Evolutionary conservation across 1,140 invertebrate genomes (phyloP).

Genomic region (Drosophila insularis): DNA sequence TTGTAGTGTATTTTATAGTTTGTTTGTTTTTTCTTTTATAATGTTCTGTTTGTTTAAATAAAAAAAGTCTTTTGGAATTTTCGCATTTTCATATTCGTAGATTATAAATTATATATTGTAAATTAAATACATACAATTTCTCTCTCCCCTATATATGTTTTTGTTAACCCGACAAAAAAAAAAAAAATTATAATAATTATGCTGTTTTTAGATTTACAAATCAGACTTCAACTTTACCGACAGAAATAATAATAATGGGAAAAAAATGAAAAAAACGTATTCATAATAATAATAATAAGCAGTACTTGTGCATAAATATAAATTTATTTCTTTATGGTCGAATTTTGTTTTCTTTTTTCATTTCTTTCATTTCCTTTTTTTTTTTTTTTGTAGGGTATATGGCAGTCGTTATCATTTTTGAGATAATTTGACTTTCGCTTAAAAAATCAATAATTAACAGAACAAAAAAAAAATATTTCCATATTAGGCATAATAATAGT

Average conservation of each 20-base stretch:
- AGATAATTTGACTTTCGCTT: constrained; percentile 68
- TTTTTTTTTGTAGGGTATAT: constrained; percentile 58
- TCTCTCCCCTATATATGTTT: constrained; percentile 23
- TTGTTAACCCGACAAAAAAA: constrained; percentile 31
- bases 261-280: constrained; percentile 12
- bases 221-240: constrained; percentile 43
- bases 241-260: constrained; percentile 8
- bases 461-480: constrained; percentile 44
- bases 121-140: constrained; percentile 54
- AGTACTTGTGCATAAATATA: constrained; percentile 6
- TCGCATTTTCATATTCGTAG: constrained; percentile 64
- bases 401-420: constrained; percentile 75
- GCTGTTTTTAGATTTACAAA: constrained; percentile 43
- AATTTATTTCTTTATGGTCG: constrained; percentile 11
- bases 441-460: constrained; percentile 50
- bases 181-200: constrained; percentile 13
- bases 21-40: constrained; percentile 24
- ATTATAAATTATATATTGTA: constrained; percentile 30
- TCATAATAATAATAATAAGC: constrained; percentile 6
- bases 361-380: constrained; percentile 17
- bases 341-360: constrained; percentile 19
- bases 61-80: constrained; percentile 74
- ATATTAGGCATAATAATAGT: constrained; percentile 3
- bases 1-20: background rate
- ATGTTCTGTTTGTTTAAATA: constrained; percentile 33